phyloP scores from a whole-genome alignment of 2,888 invertebrate genomes.

The Cinara cedri region DNA sequence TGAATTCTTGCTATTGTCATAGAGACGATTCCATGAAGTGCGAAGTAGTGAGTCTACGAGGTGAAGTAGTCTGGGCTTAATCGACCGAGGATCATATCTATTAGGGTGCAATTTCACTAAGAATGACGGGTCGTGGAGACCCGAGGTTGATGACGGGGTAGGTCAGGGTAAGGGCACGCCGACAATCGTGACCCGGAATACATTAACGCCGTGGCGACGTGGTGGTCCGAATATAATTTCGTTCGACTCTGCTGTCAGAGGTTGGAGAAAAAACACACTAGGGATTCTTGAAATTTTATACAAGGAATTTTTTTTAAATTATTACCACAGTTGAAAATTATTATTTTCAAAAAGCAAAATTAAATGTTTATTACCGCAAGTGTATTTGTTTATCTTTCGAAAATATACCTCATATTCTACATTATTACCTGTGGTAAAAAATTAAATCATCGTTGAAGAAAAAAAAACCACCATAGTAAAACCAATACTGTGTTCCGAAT shows the following conservation, averaged over 20 bases:
- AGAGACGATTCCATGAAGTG: neutral
- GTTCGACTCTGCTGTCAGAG: conserved; percentile 16
- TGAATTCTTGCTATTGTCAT: too few relatives aligned
- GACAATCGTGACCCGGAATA: conserved; percentile 52
- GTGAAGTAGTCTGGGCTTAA: conserved; percentile 4
- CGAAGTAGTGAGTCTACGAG: too few relatives aligned
- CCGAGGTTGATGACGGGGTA: neutral
- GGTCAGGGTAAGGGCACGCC: neutral
- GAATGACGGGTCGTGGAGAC: neutral
- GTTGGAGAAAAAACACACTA: neutral
- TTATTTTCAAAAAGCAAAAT: neutral
- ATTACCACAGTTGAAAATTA: neutral
- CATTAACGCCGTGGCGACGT: conserved; percentile 35
- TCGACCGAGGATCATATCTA: conserved; percentile 27
- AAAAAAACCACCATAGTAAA: too few relatives aligned
- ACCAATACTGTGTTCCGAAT: too few relatives aligned
- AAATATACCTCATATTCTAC: too few relatives aligned
- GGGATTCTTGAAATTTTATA: neutral
- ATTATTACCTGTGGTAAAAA: too few relatives aligned
- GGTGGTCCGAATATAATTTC: conserved; percentile 40
- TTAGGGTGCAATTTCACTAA: conserved; percentile 43
- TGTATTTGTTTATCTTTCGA: too few relatives aligned
- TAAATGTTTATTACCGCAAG: too few relatives aligned
- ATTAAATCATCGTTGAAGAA: too few relatives aligned
- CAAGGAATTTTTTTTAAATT: neutral